Base-by-base conservation (phyloP, 2,113 vertebrate species). In the Hippoglossus stenolepis region DNA sequence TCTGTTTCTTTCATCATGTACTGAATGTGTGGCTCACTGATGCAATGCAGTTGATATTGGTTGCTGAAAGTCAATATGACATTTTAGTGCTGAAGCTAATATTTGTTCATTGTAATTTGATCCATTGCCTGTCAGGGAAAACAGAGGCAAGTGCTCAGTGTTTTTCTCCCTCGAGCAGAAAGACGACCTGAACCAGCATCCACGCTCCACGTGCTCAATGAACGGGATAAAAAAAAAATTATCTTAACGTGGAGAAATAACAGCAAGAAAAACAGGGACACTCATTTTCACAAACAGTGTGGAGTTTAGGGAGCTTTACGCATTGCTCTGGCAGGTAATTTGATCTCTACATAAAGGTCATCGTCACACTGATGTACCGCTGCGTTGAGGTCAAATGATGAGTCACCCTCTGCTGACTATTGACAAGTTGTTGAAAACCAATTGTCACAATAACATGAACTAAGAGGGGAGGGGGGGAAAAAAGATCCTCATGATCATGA, bases 61-160 rank as follows among this genome's bases (percentile, higher is more conserved):
- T 77, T 49, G 58, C 70, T 81, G 28, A 49, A 43, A 35, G 23
- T 76, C 57, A 21, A 21, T 47, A 4, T 26, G 53, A 67, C 49
- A 57, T 77, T 79, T 79, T 72, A 45, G 61, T 28, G 13, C 62
- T 53, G 31, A 76, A 20, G 35, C 69, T 47, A 15, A 69, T 69
- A 56, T 77, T 58, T 65, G 23, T 74, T 74, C 58, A 47, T 62
- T 58, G 73, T 83, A 12, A 58, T 63, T 56, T 68, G 51, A 62
- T 80, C 1, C 2, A 70, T 65, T 31, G 26, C 43, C 15, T 61
- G 28, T 63, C 17, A 77, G 61, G 77, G 62, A 62, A 59, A 54
- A 35, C 12, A 35, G 18, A 12, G 17, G 13, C 21, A 45, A 31
- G 49, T 18, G 45, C 31, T 24, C 14, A 5, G 26, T 35, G 58